Evolutionary conservation across 1,140 invertebrate species (phyloP).

Genomic region (Rhyacophila brunnea): DNA sequence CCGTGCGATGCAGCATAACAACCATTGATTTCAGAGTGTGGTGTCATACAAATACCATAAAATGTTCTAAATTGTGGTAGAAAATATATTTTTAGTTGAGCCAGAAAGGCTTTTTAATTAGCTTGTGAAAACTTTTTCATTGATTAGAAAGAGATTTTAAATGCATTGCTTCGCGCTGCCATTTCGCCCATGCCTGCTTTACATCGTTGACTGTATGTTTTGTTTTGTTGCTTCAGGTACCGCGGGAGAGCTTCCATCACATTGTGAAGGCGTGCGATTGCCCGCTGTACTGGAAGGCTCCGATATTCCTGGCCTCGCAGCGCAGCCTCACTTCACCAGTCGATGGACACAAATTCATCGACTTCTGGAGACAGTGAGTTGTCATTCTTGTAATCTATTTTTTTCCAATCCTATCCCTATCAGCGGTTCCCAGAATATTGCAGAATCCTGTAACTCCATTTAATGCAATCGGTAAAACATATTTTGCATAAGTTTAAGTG

Average conservation of each 20-base stretch:
- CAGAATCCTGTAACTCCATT: neutral
- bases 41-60: too few species aligned
- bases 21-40: too few species aligned
- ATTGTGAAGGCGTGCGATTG: constrained; percentile 73
- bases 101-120: too few species aligned
- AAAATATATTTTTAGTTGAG: too few species aligned
- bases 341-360: constrained; percentile 77
- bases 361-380: constrained; percentile 88
- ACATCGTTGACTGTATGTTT: too few species aligned
- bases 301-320: constrained; percentile 83
- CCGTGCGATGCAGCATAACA: too few species aligned
- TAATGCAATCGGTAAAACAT: neutral
- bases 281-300: constrained; percentile 93
- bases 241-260: constrained; percentile 62
- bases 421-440: neutral
- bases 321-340: constrained; percentile 61
- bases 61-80: too few species aligned
- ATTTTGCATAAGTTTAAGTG: neutral
- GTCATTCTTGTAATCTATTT: neutral
- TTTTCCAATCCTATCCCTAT: neutral
- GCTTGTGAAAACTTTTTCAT: too few species aligned
- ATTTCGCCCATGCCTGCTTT: too few species aligned
- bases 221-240: constrained; percentile 45
- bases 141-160: too few species aligned
- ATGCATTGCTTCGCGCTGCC: too few species aligned